Evolutionary conservation across 2,797 vertebrate genomes (phyloP).

Genomic region (Tragopan temminckii): DNA sequence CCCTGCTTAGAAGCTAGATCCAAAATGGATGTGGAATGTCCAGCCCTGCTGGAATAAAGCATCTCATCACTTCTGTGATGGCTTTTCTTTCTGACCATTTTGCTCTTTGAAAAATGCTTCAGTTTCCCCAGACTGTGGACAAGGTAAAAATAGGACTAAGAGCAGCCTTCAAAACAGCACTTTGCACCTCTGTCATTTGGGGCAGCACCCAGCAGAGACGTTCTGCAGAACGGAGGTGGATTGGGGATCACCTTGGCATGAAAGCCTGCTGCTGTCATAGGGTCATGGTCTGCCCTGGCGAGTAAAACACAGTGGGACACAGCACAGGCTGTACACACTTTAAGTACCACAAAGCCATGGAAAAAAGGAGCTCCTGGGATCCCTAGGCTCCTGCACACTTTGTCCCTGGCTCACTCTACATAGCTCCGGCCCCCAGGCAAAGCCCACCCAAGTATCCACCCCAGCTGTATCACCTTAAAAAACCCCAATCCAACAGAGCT

Average conservation of each 20-base stretch:
- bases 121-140: background rate
- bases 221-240: background rate
- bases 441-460: background rate
- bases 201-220: background rate
- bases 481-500: background rate
- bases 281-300: background rate
- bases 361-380: background rate
- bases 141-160: background rate
- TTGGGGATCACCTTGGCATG: background rate
- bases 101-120: background rate
- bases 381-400: background rate
- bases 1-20: background rate
- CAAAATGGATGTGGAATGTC: accelerated
- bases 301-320: background rate
- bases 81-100: background rate
- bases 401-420: background rate
- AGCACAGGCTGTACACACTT: background rate
- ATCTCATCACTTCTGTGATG: background rate
- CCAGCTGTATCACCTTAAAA: background rate
- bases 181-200: background rate
- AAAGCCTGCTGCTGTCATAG: background rate
- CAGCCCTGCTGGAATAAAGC: background rate
- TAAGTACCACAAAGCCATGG: background rate
- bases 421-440: background rate
- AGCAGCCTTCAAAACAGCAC: background rate